A percentile compares a stretch with the other conserved stretches of the same genome.
phyloP scores from a whole-genome alignment of 2,888 invertebrate genomes.

The Cephus spinipes region DNA sequence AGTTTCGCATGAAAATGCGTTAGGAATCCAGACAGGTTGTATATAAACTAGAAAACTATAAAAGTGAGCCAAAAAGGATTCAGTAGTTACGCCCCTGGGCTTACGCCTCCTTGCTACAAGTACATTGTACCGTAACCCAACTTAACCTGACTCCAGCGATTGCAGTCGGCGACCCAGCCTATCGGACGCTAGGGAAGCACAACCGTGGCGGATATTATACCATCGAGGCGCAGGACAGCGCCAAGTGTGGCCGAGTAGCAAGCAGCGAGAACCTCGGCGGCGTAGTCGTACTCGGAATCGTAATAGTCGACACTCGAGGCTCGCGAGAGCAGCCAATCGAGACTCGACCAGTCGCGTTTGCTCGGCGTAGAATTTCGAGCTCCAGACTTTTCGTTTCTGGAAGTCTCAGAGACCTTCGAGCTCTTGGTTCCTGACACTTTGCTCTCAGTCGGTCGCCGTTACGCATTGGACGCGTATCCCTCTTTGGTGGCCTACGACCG shows the following conservation, averaged over 20 bases:
- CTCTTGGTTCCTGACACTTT: conserved; percentile 10
- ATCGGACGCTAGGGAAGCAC: conserved; percentile 24
- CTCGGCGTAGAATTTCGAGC: conserved; percentile 5
- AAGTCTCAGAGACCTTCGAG: conserved; percentile 22
- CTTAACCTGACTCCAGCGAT: conserved; percentile 34
- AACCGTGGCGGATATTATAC: conserved; percentile 15
- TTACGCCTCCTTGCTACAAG: conserved; percentile 1
- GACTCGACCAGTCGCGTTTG: conserved; percentile 8
- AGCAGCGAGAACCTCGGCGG: not conserved
- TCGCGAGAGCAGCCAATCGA: conserved; percentile 14
- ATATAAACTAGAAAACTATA: not conserved
- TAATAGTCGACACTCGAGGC: conserved; percentile 15
- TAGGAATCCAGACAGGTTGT: not conserved
- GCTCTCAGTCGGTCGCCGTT: conserved; percentile 42
- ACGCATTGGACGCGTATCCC: conserved; percentile 38
- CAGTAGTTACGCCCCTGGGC: not conserved
- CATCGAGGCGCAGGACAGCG: not conserved
- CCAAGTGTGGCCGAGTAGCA: not conserved
- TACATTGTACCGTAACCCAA: conserved; percentile 35
- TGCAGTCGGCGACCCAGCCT: conserved; percentile 36
- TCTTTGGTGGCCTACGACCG: conserved; percentile 27
- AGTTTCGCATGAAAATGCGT: not conserved
- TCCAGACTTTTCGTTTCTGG: conserved; percentile 18
- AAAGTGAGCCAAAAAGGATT: not conserved
- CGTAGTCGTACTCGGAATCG: conserved; percentile 3